phyloP scores from a whole-genome alignment of 2,888 invertebrate species.

The Lypha dubia region DNA sequence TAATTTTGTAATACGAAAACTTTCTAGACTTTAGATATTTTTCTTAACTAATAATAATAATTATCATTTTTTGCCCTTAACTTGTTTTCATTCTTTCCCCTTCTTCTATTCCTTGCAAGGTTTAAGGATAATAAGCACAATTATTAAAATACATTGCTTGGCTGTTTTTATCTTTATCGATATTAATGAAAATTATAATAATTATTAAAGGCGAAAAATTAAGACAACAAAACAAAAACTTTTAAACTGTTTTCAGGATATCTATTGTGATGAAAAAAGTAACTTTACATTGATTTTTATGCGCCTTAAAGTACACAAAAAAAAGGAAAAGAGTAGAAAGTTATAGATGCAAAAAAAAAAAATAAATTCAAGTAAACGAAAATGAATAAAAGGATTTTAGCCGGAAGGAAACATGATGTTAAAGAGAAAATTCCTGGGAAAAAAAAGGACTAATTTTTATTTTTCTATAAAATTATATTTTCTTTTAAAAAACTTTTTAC shows the following conservation, averaged over 20 bases:
- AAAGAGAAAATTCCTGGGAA: not conserved
- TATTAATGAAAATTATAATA: constrained; percentile 60
- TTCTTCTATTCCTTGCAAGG: not conserved
- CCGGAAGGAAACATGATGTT: constrained; percentile 44
- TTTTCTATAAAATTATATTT: constrained; percentile 22
- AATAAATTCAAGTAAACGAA: constrained; percentile 9
- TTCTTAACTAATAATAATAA: constrained; percentile 1
- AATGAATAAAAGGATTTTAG: not conserved
- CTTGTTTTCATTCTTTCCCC: not conserved
- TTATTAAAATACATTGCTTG: constrained; percentile 26
- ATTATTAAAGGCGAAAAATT: constrained; percentile 55
- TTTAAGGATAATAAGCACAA: constrained; percentile 25
- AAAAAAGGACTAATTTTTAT: not conserved
- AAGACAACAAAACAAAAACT: constrained; percentile 54
- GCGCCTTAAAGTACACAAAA: not conserved
- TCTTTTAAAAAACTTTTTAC: constrained; percentile 3
- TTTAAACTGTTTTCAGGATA: constrained; percentile 41
- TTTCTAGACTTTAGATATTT: constrained; percentile 54
- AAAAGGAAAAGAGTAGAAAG: not conserved
- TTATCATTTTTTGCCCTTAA: not conserved
- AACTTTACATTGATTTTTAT: constrained; percentile 50
- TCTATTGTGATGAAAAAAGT: not conserved
- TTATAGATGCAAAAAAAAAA: constrained; percentile 10
- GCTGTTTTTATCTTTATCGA: constrained; percentile 49
- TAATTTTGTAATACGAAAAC: constrained; percentile 51